Percentiles rank a stretch among this genome's conserved stretches.
Evolutionary conservation across 2,888 invertebrate genomes (phyloP).

Genomic region (Heliconius sara): DNA sequence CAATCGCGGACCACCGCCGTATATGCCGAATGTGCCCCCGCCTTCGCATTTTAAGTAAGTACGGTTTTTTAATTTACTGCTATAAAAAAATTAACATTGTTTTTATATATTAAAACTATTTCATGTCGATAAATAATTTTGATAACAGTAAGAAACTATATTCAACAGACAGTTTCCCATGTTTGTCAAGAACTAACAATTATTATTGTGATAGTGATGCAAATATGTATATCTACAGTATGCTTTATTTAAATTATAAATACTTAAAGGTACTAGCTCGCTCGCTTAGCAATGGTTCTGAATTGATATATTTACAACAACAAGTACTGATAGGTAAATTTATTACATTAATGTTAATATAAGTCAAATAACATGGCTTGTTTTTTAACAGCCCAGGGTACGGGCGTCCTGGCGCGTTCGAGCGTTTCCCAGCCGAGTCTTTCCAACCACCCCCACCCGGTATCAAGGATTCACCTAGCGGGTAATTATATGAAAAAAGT

Average conservation of each 20-base stretch:
- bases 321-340: not conserved
- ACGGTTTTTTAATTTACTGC: not conserved
- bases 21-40: conserved; percentile 62
- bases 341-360: not conserved
- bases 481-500: conserved; percentile 76
- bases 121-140: too few species aligned
- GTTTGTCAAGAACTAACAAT: not conserved
- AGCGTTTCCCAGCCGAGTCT: conserved; percentile 67
- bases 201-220: not conserved
- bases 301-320: not conserved
- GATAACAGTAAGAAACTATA: not conserved
- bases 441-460: conserved; percentile 85
- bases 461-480: conserved; percentile 81
- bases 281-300: not conserved
- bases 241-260: not conserved
- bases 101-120: too few species aligned
- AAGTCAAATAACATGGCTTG: not conserved
- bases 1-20: conserved; percentile 66
- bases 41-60: conserved; percentile 61
- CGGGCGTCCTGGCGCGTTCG: conserved; percentile 55
- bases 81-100: too few species aligned
- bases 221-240: not conserved
- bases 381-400: conserved; percentile 47
- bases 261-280: not conserved
- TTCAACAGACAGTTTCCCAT: not conserved